phyloP scores from a whole-genome alignment of 2,888 invertebrate genomes.

The Pyralis farinalis region DNA sequence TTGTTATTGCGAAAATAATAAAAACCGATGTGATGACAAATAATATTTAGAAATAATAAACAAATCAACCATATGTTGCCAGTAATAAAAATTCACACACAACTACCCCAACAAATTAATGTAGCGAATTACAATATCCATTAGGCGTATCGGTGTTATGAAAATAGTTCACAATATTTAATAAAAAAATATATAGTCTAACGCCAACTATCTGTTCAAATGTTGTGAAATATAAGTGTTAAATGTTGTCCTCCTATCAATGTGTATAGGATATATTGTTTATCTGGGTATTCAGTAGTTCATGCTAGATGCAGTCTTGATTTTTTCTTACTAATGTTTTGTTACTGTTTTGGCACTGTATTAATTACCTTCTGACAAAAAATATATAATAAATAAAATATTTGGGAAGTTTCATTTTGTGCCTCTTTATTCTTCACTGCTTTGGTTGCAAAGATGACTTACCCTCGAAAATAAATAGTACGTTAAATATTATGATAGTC shows the following conservation, averaged over 20 bases:
- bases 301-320: slow-evolving; percentile 76
- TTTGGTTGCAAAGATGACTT: too few species aligned
- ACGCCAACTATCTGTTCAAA: slow-evolving; percentile 70
- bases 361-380: slow-evolving; percentile 81
- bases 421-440: too few species aligned
- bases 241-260: slow-evolving; percentile 61
- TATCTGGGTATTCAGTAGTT: slow-evolving; percentile 68
- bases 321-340: slow-evolving; percentile 79
- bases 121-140: slow-evolving; percentile 60
- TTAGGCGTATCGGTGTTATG: slow-evolving; percentile 74
- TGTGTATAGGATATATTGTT: slow-evolving; percentile 56
- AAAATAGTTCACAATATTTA: slow-evolving; percentile 67
- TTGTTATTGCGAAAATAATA: too few species aligned
- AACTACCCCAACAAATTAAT: slow-evolving; percentile 43
- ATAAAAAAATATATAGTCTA: slow-evolving; percentile 31
- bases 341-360: slow-evolving; percentile 81
- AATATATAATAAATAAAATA: slow-evolving; percentile 76
- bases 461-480: too few species aligned
- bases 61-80: too few species aligned
- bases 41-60: too few species aligned
- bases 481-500: too few species aligned
- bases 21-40: neutral
- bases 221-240: slow-evolving; percentile 72
- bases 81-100: slow-evolving; percentile 29
- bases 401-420: slow-evolving; percentile 57